These are phyloP conservation scores for Plectropomus leopardus DNA, from an alignment of 2,113 vertebrate species.

Conservation along the genomic window DNA sequence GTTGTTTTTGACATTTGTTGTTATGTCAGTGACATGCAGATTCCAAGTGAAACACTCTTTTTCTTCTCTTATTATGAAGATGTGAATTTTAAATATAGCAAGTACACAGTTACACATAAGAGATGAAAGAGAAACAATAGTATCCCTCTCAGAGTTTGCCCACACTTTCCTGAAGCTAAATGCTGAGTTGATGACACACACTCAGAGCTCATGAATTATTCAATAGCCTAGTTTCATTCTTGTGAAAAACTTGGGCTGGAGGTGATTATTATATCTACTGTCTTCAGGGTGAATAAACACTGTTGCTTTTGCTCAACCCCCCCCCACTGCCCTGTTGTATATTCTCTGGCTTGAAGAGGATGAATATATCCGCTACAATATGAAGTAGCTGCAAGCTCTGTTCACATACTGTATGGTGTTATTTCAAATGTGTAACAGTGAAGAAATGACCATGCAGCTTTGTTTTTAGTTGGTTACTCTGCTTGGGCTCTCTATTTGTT, in stretches of 20 bases:
- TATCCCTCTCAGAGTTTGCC: slow-evolving; percentile 62
- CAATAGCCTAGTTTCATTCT: slow-evolving; percentile 77
- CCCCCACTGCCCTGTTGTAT: slow-evolving; percentile 47
- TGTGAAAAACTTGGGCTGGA: slow-evolving; percentile 59
- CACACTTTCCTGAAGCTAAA: slow-evolving; percentile 76
- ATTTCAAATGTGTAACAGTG: slow-evolving; percentile 41
- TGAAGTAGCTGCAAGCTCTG: slow-evolving; percentile 64
- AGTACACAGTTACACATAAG: slow-evolving; percentile 44
- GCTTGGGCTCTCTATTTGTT: not conserved
- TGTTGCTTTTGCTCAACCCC: slow-evolving; percentile 53
- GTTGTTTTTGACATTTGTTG: not conserved
- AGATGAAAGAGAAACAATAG: slow-evolving; percentile 72
- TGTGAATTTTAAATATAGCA: slow-evolving; percentile 61
- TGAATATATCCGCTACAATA: slow-evolving; percentile 69
- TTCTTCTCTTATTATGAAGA: slow-evolving; percentile 47
- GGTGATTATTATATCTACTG: slow-evolving; percentile 82
- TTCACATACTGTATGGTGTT: slow-evolving; percentile 52
- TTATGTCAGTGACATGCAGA: slow-evolving; percentile 7
- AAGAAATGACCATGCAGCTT: slow-evolving; percentile 46
- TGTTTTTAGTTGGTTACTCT: not conserved
- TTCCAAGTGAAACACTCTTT: slow-evolving; percentile 29
- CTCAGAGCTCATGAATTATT: slow-evolving; percentile 76
- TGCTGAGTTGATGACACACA: slow-evolving; percentile 77
- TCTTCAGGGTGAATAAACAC: slow-evolving; percentile 77
- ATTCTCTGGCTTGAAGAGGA: slow-evolving; percentile 54